Evolutionary conservation across 2,888 invertebrate genomes (phyloP).

Genomic region (Criorhina ranunculi): DNA sequence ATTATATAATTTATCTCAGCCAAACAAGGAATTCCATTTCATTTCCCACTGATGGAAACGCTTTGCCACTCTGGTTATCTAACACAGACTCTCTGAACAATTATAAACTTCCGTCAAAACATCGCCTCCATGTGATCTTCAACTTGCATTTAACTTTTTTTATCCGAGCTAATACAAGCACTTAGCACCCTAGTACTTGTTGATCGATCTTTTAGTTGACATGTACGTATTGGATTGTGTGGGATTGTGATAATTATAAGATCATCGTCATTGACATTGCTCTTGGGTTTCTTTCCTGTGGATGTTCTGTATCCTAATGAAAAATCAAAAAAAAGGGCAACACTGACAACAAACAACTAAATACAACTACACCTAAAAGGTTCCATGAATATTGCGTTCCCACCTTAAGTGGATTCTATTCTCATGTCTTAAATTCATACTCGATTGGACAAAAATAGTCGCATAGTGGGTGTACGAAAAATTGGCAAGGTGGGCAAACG

Average conservation of each 20-base stretch:
- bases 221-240: not conserved
- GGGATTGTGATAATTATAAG: constrained; percentile 35
- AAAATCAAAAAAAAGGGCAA: no score
- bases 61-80: constrained; percentile 39
- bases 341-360: no score
- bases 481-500: no score
- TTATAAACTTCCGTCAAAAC: constrained; percentile 70
- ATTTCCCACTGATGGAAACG: constrained; percentile 58
- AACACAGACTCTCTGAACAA: constrained; percentile 49
- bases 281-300: not conserved
- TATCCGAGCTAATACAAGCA: constrained; percentile 21
- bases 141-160: constrained; percentile 13
- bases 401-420: no score
- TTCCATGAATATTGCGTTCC: no score
- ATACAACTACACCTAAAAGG: no score
- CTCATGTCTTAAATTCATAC: no score
- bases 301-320: no score
- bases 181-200: constrained; percentile 19
- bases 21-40: constrained; percentile 63
- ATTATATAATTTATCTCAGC: constrained; percentile 63
- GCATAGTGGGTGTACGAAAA: no score
- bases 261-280: constrained; percentile 39
- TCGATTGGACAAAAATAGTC: no score
- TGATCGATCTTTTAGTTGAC: constrained; percentile 13
- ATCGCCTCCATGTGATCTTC: constrained; percentile 38